These are phyloP conservation scores for Synergus laeviventris DNA, from an alignment of 2,888 invertebrate genomes.

Conservation along the genomic window DNA sequence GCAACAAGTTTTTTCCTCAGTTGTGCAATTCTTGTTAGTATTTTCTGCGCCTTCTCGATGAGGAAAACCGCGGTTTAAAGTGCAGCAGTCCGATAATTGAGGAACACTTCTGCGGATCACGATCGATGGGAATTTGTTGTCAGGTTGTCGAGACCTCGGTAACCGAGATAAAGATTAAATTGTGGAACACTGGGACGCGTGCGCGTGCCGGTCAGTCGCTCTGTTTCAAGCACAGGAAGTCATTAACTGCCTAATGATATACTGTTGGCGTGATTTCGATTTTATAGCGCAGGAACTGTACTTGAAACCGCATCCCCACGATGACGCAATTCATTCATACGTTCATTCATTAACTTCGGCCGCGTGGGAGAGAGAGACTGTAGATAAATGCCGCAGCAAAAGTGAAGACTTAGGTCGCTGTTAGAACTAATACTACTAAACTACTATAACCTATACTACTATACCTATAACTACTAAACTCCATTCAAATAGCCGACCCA, in stretches of 20 bases:
- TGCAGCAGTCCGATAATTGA: constrained; percentile 12
- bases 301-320: constrained; percentile 56
- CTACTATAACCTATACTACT: no score
- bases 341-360: constrained; percentile 65
- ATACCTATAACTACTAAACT: no score
- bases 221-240: constrained; percentile 37
- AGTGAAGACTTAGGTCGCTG: constrained; percentile 11
- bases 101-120: background rate
- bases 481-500: no score
- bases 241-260: constrained; percentile 25
- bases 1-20: constrained; percentile 21
- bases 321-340: constrained; percentile 73
- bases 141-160: background rate
- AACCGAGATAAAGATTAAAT: constrained; percentile 6
- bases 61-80: constrained; percentile 13
- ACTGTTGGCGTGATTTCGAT: constrained; percentile 44
- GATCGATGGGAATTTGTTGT: background rate
- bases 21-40: constrained; percentile 29
- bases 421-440: background rate
- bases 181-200: background rate
- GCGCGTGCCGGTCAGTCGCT: constrained; percentile 19
- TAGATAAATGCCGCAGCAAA: constrained; percentile 47
- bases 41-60: constrained; percentile 4
- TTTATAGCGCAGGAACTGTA: constrained; percentile 56
- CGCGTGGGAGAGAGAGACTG: constrained; percentile 64